These are phyloP conservation scores for Notodonta dromedarius DNA, from an alignment of 2,888 invertebrate species.

Conservation along the genomic window DNA sequence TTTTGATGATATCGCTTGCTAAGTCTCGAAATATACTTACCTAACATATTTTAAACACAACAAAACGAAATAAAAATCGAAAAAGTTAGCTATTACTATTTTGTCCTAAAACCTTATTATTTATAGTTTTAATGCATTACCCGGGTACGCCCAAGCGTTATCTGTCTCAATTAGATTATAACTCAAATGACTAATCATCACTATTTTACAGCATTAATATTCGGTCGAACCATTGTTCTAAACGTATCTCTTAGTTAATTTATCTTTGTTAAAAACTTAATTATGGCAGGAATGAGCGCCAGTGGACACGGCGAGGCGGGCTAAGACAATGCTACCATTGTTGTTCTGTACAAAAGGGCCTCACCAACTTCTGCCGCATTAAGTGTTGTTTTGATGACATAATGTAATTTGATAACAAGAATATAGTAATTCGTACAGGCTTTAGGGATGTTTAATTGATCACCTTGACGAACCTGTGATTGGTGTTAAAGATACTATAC, in stretches of 20 bases:
- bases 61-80: too few species aligned
- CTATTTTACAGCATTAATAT: conserved; percentile 14
- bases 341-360: conserved; percentile 39
- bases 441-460: background rate
- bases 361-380: conserved; percentile 34
- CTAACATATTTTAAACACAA: too few species aligned
- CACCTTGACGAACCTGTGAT: too few species aligned
- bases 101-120: too few species aligned
- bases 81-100: too few species aligned
- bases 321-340: conserved; percentile 47
- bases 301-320: conserved; percentile 37
- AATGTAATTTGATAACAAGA: conserved; percentile 32
- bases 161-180: background rate
- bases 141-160: background rate
- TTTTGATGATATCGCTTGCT: too few species aligned
- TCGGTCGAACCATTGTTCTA: conserved; percentile 29
- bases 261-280: conserved; percentile 56
- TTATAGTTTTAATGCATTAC: too few species aligned
- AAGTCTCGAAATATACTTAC: too few species aligned
- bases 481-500: too few species aligned
- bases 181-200: conserved; percentile 9
- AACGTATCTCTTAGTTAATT: conserved; percentile 50
- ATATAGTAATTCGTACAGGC: conserved; percentile 28
- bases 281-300: conserved; percentile 49
- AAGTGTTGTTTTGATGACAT: conserved; percentile 35